phyloP scores from a whole-genome alignment of 2,113 vertebrate species.

The Lagenorhynchus albirostris region DNA sequence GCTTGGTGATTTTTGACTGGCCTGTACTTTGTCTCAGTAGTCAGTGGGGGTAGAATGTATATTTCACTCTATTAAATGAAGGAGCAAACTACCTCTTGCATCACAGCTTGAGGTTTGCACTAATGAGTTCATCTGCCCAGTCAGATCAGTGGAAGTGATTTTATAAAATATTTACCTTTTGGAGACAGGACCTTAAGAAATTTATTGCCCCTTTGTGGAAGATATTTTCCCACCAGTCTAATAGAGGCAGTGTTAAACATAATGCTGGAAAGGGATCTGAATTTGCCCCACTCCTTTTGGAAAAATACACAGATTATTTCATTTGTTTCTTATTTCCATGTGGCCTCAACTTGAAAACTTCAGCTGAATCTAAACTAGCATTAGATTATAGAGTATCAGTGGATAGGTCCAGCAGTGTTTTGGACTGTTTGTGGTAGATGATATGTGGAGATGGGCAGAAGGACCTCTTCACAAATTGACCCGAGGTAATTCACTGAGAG shows the following conservation, averaged over 20 bases:
- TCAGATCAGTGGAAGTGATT: constrained; percentile 18
- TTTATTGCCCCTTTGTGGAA: neutral
- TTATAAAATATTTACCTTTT: constrained; percentile 29
- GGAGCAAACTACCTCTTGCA: neutral
- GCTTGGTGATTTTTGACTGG: constrained; percentile 27
- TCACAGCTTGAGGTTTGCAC: neutral
- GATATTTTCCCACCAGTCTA: neutral
- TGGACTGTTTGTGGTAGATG: neutral
- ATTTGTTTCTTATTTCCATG: neutral
- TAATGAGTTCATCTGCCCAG: neutral
- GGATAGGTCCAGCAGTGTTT: neutral
- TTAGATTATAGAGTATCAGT: neutral
- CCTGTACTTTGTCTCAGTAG: neutral
- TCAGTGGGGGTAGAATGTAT: neutral
- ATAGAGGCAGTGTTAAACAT: neutral
- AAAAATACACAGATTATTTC: neutral
- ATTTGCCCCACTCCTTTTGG: neutral
- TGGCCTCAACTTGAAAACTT: neutral
- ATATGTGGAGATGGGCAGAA: neutral
- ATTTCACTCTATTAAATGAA: constrained; percentile 26
- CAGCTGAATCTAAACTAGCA: neutral
- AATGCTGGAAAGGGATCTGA: neutral
- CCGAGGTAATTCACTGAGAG: neutral
- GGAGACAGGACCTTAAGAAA: neutral
- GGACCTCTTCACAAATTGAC: neutral